Conservation (phyloP, 2,113 vertebrate species). For the Leptocoma aspasia region DNA sequence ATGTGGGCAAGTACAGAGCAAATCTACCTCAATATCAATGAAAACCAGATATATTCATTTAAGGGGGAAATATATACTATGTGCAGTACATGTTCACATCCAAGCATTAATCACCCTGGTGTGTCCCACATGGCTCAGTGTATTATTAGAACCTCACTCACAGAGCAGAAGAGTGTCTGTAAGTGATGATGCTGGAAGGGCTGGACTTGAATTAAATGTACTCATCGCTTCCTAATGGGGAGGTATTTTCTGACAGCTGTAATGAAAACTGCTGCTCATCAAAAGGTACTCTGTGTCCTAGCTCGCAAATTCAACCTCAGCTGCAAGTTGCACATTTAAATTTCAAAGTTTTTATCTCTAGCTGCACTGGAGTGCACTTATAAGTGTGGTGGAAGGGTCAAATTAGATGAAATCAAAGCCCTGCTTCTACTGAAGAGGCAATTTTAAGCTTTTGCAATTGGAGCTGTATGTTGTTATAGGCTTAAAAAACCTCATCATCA, state of each 20-base stretch:
- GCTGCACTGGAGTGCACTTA: constrained; percentile 48
- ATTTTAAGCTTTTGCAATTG: constrained; percentile 44
- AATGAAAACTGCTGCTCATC: constrained; percentile 70
- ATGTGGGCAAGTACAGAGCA: constrained; percentile 41
- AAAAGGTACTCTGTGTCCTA: constrained; percentile 71
- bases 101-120: constrained; percentile 55
- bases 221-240: constrained; percentile 57
- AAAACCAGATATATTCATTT: constrained; percentile 23
- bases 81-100: not conserved
- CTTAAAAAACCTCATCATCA: constrained; percentile 53
- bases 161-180: constrained; percentile 47
- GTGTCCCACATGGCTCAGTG: constrained; percentile 54
- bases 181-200: constrained; percentile 42
- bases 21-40: constrained; percentile 18
- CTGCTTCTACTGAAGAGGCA: constrained; percentile 46
- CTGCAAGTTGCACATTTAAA: constrained; percentile 69
- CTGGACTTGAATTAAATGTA: constrained; percentile 45
- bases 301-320: constrained; percentile 58
- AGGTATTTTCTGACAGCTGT: constrained; percentile 61
- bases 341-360: constrained; percentile 72
- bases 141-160: constrained; percentile 66
- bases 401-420: constrained; percentile 64
- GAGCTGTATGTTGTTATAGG: constrained; percentile 51
- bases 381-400: constrained; percentile 38
- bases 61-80: constrained; percentile 5